phyloP scores from a whole-genome alignment of 1,140 invertebrate species.

The Cydia strobilella region DNA sequence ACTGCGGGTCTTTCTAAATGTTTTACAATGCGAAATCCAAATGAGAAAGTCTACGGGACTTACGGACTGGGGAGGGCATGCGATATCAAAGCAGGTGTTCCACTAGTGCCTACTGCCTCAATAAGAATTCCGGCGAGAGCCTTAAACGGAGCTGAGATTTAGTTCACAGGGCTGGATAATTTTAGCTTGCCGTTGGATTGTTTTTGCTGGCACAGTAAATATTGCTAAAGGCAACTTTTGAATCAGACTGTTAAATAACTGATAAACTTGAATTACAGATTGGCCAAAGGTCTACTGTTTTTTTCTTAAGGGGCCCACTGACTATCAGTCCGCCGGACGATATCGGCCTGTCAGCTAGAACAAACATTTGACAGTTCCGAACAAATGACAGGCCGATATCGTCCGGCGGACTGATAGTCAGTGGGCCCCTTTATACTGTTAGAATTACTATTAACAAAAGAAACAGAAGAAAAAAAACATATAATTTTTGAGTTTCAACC shows the following conservation, averaged over 20 bases:
- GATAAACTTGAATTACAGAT: too few relatives aligned
- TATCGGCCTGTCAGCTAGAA: too few relatives aligned
- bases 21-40: neutral
- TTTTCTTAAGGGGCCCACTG: too few relatives aligned
- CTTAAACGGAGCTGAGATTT: constrained; percentile 61
- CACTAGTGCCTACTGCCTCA: constrained; percentile 66
- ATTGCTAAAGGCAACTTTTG: neutral
- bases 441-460: too few relatives aligned
- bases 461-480: too few relatives aligned
- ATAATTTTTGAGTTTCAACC: too few relatives aligned
- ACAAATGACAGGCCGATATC: too few relatives aligned
- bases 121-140: constrained; percentile 70
- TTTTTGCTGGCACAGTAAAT: neutral
- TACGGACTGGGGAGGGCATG: constrained; percentile 64
- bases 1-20: neutral
- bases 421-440: too few relatives aligned
- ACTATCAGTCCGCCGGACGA: too few relatives aligned
- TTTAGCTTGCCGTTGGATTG: constrained; percentile 4
- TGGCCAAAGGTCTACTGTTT: too few relatives aligned
- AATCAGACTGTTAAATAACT: neutral
- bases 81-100: constrained; percentile 76
- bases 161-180: constrained; percentile 34
- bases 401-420: too few relatives aligned
- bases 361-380: too few relatives aligned
- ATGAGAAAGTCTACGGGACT: constrained; percentile 46